Base-by-base conservation (phyloP, 2,888 invertebrate genomes). In the Sussaba pulchella region DNA sequence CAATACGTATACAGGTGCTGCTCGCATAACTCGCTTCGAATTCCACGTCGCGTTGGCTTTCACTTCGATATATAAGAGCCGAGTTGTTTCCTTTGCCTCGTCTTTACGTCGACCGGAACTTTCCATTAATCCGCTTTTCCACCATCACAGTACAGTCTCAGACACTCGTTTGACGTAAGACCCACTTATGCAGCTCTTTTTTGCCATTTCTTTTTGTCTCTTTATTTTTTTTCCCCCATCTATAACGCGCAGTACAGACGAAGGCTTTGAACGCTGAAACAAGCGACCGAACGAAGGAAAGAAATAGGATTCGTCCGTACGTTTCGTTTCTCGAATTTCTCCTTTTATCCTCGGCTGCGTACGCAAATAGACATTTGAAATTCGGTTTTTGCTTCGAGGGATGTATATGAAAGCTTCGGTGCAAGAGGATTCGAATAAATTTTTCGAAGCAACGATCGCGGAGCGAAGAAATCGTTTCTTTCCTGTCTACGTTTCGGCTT, bases 101-200 rank as follows among this genome's bases (percentile, higher is more conserved):
- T 2, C 50, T 52, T 21, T 26, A 4, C 36, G 3, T n/a, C 52
- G 24, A 52, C 41, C 67, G 67, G 78, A 74, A 59, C 67, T 82
- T 80, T 59, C 41, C 79, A 73, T 77, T 81, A 78, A 83, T 81
- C 75, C 64, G 74, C 61, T 69, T 43, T 76, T 67, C 67, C 67
- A 36, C 57, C n/a, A n/a, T n/a, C n/a, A n/a, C n/a, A n/a, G n/a
- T n/a, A n/a, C n/a, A n/a, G 14, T 39, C 14, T 39, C 14, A 50
- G 52, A 67, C 52, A 36, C 39, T 45, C 39, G 39, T 52, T 52
- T 21, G 5, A 21, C n/a, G 52, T 52, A 67, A 67, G 36, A 52
- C 21, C 50, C n/a, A 39, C 39, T 67, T 39, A 57, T 41, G 24
- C 8, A 36, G 39, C 21, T 47, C n/a, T n/a, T n/a, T n/a, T n/a